A percentile compares a stretch with the other conserved stretches of the same genome.
Evolutionary conservation across 2,797 vertebrate genomes (phyloP).

Genomic region (Buphagus erythrorhynchus): DNA sequence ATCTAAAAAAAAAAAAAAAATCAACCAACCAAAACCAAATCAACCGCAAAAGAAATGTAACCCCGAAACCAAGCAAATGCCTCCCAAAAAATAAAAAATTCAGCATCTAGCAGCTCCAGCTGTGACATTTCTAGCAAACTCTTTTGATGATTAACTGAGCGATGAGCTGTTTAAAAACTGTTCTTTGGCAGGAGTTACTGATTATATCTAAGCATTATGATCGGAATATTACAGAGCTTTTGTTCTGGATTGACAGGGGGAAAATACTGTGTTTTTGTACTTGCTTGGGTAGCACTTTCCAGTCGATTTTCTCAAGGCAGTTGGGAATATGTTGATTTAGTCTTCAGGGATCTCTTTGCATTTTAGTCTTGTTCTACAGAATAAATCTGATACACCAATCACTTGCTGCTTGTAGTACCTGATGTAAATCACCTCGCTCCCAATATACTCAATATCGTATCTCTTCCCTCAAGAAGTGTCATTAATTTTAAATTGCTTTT

Average conservation of each 20-base stretch:
- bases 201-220: background rate
- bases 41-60: background rate
- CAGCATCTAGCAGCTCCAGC: background rate
- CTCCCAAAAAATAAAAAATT: background rate
- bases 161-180: background rate
- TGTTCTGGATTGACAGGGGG: background rate
- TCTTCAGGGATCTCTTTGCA: background rate
- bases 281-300: background rate
- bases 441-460: background rate
- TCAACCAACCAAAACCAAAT: background rate
- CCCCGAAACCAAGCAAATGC: background rate
- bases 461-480: background rate
- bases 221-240: background rate
- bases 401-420: background rate
- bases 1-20: background rate
- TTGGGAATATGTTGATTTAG: background rate
- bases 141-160: background rate
- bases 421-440: background rate
- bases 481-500: background rate
- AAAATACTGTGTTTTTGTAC: background rate
- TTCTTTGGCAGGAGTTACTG: background rate
- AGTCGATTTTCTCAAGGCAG: background rate
- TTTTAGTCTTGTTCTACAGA: background rate
- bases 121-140: constrained; percentile 31
- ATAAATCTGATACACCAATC: background rate